Base-by-base conservation (phyloP, 2,888 invertebrate genomes). In the Trichacis sp. region DNA sequence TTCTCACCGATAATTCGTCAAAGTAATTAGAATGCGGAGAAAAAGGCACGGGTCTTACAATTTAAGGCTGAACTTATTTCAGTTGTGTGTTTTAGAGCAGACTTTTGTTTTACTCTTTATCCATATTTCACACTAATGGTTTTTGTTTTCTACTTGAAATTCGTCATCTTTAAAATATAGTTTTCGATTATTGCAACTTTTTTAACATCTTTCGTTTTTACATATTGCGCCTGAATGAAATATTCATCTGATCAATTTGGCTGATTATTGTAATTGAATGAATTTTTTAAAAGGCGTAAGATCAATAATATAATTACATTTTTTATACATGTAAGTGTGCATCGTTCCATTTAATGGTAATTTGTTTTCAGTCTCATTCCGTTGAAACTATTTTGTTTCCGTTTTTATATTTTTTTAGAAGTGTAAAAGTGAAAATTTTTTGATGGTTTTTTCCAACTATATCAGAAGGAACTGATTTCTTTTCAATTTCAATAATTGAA, bases 1-100 rank as follows among this genome's bases (percentile, higher is more conserved):
- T 42, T 42, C 11, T 14, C n/a, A 14, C 14, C 14, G 18, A 14
- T 36, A 47, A 55, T 54, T 50, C 33, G 24, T 49, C 36, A 43
- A 33, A 40, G 11, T 45, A 43, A 30, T 30, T n/a, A n/a, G 45
- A 50, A 33, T 45, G 43, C 50, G 36, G 51, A 57, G 50, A 49
- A 57, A 57, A 57, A 57, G 57, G 57, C 57, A 57, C 57, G 49
- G 51, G 50, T 50, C 45, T 50, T 45, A 51, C 50, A 43, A 49
- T 56, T 49, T 45, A 51, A 57, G 51, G 51, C 45, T 42, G 11
- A 57, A 57, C 33, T 51, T 20, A 51, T 50, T 57, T 48, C 38
- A 36, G n/a, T 45, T 38, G 38, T 38, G 15, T 57, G 45, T 57
- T 45, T 14, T 24, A 42, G 24, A 54, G 15, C 47, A 54, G 24